Percentiles rank a stretch among this genome's conserved stretches.
Evolutionary conservation across 1,140 invertebrate genomes (phyloP).

Genomic region (Drosophila sproati): DNA sequence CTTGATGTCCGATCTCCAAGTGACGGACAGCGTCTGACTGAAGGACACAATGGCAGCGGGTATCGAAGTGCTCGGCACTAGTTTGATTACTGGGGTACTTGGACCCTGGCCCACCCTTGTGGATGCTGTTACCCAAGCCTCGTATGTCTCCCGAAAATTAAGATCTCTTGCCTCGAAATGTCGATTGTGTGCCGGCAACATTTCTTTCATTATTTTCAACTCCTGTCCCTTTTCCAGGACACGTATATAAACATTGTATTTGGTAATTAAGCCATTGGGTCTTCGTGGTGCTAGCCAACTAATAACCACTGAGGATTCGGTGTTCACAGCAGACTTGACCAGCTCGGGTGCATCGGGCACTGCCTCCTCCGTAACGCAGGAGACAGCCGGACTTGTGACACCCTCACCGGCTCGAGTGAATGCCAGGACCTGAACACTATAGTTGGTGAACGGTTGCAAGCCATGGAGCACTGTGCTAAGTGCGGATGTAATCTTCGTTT

Average conservation of each 20-base stretch:
- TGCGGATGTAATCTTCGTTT: constrained; percentile 87
- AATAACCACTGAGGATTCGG: constrained; percentile 89
- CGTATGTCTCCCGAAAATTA: constrained; percentile 86
- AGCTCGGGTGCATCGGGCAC: constrained; percentile 90
- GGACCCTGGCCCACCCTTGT: constrained; percentile 87
- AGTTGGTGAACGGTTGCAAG: constrained; percentile 89
- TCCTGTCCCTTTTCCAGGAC: constrained; percentile 85
- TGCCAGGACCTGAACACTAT: constrained; percentile 92
- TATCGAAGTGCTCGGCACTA: constrained; percentile 85
- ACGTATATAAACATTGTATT: constrained; percentile 91
- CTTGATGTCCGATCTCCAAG: constrained; percentile 86
- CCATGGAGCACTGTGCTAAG: constrained; percentile 87
- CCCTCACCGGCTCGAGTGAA: constrained; percentile 92
- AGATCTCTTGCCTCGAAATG: constrained; percentile 87
- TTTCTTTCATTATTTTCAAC: constrained; percentile 74
- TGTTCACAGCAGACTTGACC: constrained; percentile 90
- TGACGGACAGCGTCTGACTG: constrained; percentile 85
- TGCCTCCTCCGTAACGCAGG: constrained; percentile 90
- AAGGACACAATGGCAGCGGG: constrained; percentile 88
- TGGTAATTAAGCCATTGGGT: constrained; percentile 90
- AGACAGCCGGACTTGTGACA: constrained; percentile 88
- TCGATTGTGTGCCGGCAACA: constrained; percentile 84
- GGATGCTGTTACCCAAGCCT: constrained; percentile 88
- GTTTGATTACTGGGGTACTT: constrained; percentile 86
- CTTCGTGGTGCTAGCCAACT: constrained; percentile 91